phyloP scores from a whole-genome alignment of 2,888 invertebrate genomes.

The Leucophenga montana region DNA sequence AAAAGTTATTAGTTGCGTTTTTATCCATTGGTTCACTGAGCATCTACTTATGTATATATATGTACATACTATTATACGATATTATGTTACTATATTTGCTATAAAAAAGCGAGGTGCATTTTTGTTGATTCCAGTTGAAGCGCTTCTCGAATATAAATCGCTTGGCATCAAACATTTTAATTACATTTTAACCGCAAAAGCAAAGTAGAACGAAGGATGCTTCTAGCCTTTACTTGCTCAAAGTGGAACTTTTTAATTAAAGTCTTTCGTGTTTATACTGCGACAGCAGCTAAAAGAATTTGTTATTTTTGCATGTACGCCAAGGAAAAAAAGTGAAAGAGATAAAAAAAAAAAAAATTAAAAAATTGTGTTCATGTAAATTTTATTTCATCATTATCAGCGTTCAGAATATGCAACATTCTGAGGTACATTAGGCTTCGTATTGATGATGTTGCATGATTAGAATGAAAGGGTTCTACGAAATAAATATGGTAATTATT shows the following conservation, averaged over 20 bases:
- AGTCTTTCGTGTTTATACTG: conserved; percentile 42
- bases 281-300: conserved; percentile 35
- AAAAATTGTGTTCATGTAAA: conserved; percentile 5
- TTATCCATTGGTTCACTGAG: background rate
- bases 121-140: conserved; percentile 17
- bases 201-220: conserved; percentile 40
- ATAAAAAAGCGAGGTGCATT: background rate
- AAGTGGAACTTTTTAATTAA: conserved; percentile 70
- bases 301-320: no score
- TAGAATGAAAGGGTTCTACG: no score
- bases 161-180: conserved; percentile 49
- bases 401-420: background rate
- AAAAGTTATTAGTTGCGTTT: background rate
- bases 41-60: background rate
- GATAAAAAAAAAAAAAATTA: background rate
- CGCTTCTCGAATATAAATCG: conserved; percentile 33
- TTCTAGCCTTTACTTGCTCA: conserved; percentile 38
- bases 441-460: conserved; percentile 3
- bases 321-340: background rate
- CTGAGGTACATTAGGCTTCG: background rate
- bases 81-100: background rate
- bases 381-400: conserved; percentile 5
- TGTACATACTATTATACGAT: no score
- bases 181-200: conserved; percentile 43
- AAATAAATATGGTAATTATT: no score